Evolutionary conservation across 2,113 vertebrate species (phyloP).

Genomic region (Atlantisia rogersi): DNA sequence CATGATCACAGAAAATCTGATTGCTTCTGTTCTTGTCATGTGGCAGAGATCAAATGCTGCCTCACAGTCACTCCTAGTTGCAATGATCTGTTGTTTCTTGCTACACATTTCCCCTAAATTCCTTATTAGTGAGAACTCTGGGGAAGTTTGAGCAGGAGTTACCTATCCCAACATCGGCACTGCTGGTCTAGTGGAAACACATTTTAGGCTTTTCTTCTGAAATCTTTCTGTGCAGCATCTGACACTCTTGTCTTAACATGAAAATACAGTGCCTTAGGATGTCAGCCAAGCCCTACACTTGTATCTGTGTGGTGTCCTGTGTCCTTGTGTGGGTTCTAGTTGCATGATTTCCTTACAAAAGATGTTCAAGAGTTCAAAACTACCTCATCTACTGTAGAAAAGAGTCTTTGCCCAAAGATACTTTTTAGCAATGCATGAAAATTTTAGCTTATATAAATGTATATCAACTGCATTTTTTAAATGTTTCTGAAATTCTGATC

Average conservation of each 20-base stretch:
- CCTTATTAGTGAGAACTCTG: not conserved
- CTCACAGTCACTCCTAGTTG: not conserved
- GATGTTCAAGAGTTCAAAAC: not conserved
- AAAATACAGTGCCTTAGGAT: not conserved
- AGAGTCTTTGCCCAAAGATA: not conserved
- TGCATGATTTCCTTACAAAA: not conserved
- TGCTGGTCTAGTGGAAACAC: not conserved
- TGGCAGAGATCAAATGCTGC: not conserved
- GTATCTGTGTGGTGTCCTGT: not conserved
- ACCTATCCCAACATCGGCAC: not conserved
- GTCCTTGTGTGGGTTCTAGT: not conserved
- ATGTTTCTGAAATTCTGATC: not conserved
- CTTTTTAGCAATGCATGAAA: not conserved
- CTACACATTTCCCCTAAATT: not conserved
- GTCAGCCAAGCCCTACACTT: not conserved
- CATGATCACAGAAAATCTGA: not conserved
- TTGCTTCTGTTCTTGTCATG: not conserved
- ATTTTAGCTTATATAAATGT: not conserved
- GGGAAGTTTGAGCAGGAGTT: not conserved
- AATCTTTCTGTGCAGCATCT: not conserved
- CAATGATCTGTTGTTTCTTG: not conserved
- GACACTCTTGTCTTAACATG: accelerated
- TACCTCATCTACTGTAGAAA: not conserved
- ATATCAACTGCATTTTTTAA: not conserved
- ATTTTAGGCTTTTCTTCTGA: not conserved